Conservation (phyloP, 2,888 invertebrate species). For the Rhyacophila evoluta region DNA sequence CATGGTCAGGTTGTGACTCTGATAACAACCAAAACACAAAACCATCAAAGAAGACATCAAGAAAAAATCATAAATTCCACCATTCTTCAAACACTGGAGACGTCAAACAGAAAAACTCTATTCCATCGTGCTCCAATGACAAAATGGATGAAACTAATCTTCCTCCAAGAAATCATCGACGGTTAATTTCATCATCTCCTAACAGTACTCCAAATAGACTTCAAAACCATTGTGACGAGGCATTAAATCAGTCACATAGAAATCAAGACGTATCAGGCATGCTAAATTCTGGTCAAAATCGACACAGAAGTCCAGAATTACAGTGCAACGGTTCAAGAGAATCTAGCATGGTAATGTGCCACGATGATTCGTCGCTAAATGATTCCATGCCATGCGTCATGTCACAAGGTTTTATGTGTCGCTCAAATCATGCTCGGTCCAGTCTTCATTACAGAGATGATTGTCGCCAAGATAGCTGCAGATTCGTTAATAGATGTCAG, state of each 20-base stretch:
- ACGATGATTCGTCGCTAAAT: not conserved
- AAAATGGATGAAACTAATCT: not conserved
- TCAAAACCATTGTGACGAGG: not conserved
- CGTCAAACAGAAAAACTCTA: not conserved
- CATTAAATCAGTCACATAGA: not conserved
- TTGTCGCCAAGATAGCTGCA: not conserved
- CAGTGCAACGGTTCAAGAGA: constrained; percentile 12
- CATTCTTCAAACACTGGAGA: not conserved
- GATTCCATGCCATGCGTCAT: not conserved
- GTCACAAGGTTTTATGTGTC: constrained; percentile 2
- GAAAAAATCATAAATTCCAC: not conserved
- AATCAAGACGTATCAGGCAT: not conserved
- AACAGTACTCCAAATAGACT: not conserved
- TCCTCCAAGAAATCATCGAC: not conserved
- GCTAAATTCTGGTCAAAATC: not conserved
- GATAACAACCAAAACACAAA: constrained; percentile 5
- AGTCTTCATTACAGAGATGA: not conserved
- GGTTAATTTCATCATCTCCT: not conserved
- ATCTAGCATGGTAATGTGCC: not conserved
- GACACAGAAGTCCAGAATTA: constrained; percentile 5
- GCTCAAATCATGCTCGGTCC: not conserved
- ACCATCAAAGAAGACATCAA: not conserved
- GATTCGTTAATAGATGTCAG: constrained; percentile 15
- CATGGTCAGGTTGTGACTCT: constrained; percentile 61
- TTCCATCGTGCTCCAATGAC: not conserved